Percentiles rank a stretch among this genome's conserved stretches.
Evolutionary conservation across 2,797 vertebrate genomes (phyloP).

Genomic region (Etheostoma perlongum): DNA sequence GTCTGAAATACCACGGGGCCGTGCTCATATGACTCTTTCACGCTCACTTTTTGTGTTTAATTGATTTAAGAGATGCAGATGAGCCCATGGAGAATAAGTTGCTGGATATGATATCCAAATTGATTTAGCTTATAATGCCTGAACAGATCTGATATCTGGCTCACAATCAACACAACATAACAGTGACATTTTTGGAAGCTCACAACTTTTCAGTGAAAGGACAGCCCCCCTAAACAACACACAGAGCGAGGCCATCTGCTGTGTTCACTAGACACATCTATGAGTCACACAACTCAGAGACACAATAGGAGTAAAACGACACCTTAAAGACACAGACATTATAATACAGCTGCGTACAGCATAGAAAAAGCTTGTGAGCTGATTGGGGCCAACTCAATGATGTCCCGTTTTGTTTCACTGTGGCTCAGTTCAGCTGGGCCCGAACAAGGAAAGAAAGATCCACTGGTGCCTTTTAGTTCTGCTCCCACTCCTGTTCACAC

Average conservation of each 20-base stretch:
- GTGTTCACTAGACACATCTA: not conserved
- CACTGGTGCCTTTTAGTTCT: not conserved
- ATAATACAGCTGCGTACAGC: not conserved
- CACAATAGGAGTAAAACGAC: conserved; percentile 11
- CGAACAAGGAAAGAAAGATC: not conserved
- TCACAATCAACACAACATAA: not conserved
- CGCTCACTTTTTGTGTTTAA: conserved; percentile 28
- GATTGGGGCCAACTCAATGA: not conserved
- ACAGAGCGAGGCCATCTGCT: not conserved
- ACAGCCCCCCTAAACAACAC: not conserved
- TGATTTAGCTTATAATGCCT: not conserved
- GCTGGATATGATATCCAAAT: not conserved
- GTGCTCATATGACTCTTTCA: conserved; percentile 10
- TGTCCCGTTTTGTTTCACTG: not conserved
- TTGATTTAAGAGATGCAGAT: conserved; percentile 31
- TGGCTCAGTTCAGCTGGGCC: not conserved
- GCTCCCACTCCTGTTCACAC: not conserved
- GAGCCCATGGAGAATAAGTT: not conserved
- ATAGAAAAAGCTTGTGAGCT: not conserved
- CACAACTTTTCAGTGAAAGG: not conserved
- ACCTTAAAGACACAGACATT: conserved; percentile 1
- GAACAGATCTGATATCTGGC: not conserved
- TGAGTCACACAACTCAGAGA: conserved; percentile 19
- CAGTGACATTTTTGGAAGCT: not conserved
- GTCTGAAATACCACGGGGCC: not conserved